These are phyloP conservation scores for Timandra comae DNA, from an alignment of 2,888 invertebrate species.

Conservation along the genomic window DNA sequence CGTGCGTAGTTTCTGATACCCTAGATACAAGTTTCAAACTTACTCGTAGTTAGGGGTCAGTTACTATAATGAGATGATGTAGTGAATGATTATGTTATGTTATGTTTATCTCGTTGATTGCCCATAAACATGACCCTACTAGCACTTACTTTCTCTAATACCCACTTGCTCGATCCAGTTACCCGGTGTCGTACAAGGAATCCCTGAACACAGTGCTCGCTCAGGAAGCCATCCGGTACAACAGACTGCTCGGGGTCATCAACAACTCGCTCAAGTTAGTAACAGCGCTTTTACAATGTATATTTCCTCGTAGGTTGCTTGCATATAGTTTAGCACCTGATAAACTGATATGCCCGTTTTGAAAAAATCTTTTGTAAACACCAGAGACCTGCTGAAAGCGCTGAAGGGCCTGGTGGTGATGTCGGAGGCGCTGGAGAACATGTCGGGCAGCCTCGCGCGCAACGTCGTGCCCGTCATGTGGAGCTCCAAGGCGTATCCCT, in stretches of 20 bases:
- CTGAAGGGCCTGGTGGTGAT: constrained; percentile 87
- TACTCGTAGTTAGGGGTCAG: no score
- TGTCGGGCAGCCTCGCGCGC: constrained; percentile 79
- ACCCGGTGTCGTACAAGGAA: constrained; percentile 90
- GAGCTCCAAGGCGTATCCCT: constrained; percentile 82
- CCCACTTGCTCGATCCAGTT: constrained; percentile 57
- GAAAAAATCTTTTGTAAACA: no score
- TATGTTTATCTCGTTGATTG: no score
- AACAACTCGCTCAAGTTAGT: constrained; percentile 68
- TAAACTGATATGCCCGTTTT: no score
- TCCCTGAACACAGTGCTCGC: constrained; percentile 92
- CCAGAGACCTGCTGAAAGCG: constrained; percentile 80
- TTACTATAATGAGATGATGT: no score
- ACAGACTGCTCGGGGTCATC: constrained; percentile 78
- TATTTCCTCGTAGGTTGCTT: background rate
- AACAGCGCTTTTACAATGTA: background rate
- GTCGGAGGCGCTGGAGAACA: constrained; percentile 84
- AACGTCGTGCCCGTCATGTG: constrained; percentile 84
- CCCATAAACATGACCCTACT: no score
- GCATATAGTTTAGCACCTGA: no score
- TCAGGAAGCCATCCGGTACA: constrained; percentile 90
- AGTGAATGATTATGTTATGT: no score
- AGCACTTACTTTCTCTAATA: no score
- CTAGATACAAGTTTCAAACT: no score
- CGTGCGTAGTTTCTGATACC: no score